phyloP scores from a whole-genome alignment of 2,113 vertebrate species.

The Atherinomorus stipes region DNA sequence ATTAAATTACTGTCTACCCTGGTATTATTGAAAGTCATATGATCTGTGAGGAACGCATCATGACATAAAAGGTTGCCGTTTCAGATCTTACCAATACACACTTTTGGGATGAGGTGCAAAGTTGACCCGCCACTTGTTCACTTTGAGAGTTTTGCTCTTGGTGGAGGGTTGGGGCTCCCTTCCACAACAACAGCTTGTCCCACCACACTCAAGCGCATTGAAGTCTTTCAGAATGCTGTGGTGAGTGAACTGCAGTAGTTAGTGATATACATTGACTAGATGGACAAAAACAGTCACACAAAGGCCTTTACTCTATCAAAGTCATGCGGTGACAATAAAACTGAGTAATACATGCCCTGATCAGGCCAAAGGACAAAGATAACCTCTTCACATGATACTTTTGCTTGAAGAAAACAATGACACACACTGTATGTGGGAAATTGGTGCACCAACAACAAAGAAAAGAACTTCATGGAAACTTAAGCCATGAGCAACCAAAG shows the following conservation, averaged over 20 bases:
- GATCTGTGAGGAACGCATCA: neutral
- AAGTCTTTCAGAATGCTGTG: constrained; percentile 94
- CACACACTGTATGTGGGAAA: too few species aligned
- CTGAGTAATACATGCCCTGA: neutral
- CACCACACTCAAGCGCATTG: constrained; percentile 89
- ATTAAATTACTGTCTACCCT: constrained; percentile 11
- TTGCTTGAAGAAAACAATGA: neutral
- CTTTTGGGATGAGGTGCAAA: constrained; percentile 91
- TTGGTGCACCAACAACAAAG: neutral
- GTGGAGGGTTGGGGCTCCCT: constrained; percentile 87
- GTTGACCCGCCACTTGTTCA: constrained; percentile 86
- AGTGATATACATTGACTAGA: constrained; percentile 11
- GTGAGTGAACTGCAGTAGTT: constrained; percentile 32
- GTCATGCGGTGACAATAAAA: constrained; percentile 3
- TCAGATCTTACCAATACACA: constrained; percentile 89
- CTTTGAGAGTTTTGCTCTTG: constrained; percentile 78
- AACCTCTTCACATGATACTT: neutral
- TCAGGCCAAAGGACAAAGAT: neutral
- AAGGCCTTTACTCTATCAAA: neutral
- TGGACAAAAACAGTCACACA: neutral
- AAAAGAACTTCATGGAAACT: neutral
- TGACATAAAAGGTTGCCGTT: neutral
- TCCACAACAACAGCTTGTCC: constrained; percentile 77
- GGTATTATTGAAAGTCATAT: neutral
- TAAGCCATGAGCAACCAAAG: neutral